Base-by-base conservation (phyloP, 2,888 invertebrate genomes). In the Tenthredo livida region DNA sequence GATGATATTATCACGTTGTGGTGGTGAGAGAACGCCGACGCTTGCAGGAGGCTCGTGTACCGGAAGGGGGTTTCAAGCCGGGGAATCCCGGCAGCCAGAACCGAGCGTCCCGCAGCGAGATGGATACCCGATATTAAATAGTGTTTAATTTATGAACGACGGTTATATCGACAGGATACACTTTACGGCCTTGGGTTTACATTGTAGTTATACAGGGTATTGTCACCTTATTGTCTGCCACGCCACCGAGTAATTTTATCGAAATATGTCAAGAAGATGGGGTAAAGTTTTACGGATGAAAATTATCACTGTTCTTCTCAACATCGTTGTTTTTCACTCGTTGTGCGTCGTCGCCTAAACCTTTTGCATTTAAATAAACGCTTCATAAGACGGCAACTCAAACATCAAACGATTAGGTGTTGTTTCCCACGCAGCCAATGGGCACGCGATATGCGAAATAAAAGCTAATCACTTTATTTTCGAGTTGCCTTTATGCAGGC, bases 41-140 rank as follows among this genome's bases (percentile, higher is more conserved):
- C 77, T 33, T 77, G 77, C 54, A 77, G 77, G 54, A 54, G 77
- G 77, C 47, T 50, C 77, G 54, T 50, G 50, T 54, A 54, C 77
- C 50, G 77, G 29, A 33, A 50, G 33, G 77, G 77, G 77, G 58
- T 12, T 58, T 37, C 61, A 10, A 54, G 50, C 50, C 50, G 77
- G 77, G 77, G 77, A 54, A 50, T 77, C 80, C 80, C 80, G 40
- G 61, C 21, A 61, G 61, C 61, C 50, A 77, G 77, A 77, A 77
- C 77, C 21, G 40, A 25, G 61, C 61, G 37, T 61, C 80, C 80
- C 61, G 80, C 61, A 37, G 80, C 40, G 80, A 80, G 80, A 80
- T 61, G 80, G 80, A 80, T 80, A 80, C 37, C 80, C 80, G 80
- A 80, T 80, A 80, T 80, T 80, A 80, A 80, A 80, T 78, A 58